phyloP scores from a whole-genome alignment of 2,797 vertebrate species.

The Hydrophis major region DNA sequence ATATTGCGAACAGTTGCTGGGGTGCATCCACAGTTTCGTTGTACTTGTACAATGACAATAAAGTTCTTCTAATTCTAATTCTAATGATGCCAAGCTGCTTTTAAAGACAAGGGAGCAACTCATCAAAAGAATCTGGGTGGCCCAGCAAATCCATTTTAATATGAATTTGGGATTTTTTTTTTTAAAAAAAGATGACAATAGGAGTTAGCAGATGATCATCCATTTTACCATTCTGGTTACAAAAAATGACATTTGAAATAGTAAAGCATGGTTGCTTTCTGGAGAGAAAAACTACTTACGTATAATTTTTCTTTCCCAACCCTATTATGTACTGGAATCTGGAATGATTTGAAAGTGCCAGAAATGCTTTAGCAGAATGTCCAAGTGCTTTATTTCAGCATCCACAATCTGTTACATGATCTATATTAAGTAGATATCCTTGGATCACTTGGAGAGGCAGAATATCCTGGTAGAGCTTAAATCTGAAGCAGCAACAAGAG shows the following conservation, averaged over 20 bases:
- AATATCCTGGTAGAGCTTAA: neutral
- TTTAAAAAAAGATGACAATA: neutral
- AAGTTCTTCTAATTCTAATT: too few relatives aligned
- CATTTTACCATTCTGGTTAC: neutral
- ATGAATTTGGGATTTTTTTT: neutral
- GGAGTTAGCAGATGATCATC: neutral
- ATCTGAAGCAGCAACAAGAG: neutral
- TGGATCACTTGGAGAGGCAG: neutral
- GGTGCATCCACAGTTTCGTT: too few relatives aligned
- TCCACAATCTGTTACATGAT: neutral
- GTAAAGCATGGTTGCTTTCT: neutral
- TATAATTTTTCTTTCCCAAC: neutral
- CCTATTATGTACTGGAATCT: neutral
- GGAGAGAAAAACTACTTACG: neutral
- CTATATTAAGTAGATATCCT: conserved; percentile 3
- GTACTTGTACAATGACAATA: too few relatives aligned
- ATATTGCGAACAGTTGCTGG: too few relatives aligned
- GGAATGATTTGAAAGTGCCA: neutral
- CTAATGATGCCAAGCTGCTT: neutral
- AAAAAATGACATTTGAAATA: neutral
- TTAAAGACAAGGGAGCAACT: neutral
- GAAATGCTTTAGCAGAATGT: neutral
- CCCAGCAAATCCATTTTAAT: neutral
- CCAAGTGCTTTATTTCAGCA: neutral
- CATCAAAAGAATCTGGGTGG: neutral